Evolutionary conservation across 2,888 invertebrate species (phyloP).

Genomic region (Panorpa germanica): DNA sequence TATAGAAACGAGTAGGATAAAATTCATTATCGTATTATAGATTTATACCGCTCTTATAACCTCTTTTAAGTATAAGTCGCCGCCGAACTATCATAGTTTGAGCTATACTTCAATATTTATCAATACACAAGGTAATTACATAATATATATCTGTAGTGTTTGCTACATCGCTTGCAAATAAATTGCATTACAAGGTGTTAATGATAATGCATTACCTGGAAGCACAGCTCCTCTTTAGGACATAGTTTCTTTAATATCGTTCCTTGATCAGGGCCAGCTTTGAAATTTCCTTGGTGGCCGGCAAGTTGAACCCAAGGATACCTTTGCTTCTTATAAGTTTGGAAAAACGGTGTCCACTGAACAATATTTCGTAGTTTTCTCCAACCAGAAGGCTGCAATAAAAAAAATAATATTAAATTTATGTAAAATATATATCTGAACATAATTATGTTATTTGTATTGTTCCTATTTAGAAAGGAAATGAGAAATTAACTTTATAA

Average conservation of each 20-base stretch:
- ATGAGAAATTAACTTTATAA: conserved; percentile 10
- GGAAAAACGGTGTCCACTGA: conserved; percentile 93
- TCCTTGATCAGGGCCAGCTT: conserved; percentile 81
- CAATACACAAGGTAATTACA: too few species aligned
- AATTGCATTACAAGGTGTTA: too few species aligned
- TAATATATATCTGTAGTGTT: too few species aligned
- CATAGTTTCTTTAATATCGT: conserved; percentile 88
- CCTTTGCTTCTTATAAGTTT: conserved; percentile 86
- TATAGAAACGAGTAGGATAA: too few species aligned
- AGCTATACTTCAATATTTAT: too few species aligned
- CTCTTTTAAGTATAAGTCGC: too few species aligned
- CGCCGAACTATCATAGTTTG: too few species aligned
- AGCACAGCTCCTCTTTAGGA: conserved; percentile 76
- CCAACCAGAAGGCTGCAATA: conserved; percentile 79
- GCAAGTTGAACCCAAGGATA: conserved; percentile 96
- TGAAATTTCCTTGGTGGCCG: conserved; percentile 90
- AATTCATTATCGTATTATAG: too few species aligned
- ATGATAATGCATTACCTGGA: conserved; percentile 36
- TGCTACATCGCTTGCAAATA: too few species aligned
- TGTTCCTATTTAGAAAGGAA: conserved; percentile 8
- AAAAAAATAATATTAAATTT: conserved; percentile 16
- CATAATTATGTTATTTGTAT: conserved; percentile 10
- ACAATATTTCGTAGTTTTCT: conserved; percentile 84
- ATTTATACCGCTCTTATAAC: too few species aligned
- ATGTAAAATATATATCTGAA: conserved; percentile 13